A percentile compares a stretch with the other conserved stretches of the same genome.
Conservation (phyloP, 2,113 vertebrate species). For the Prietella phreatophila region DNA sequence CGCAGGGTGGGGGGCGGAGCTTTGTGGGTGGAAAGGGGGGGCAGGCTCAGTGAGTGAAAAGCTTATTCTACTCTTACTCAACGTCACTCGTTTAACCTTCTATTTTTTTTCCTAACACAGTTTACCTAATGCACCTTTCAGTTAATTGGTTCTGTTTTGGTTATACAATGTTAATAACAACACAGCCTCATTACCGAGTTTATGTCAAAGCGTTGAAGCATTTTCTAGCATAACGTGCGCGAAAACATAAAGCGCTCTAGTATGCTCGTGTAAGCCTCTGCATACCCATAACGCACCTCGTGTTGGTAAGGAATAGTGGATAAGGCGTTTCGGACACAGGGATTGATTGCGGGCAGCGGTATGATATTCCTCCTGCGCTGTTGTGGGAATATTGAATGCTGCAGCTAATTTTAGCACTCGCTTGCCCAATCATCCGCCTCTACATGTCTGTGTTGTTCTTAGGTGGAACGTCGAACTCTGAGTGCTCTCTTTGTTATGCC, state of each 20-base stretch:
- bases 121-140: not conserved
- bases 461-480: slow-evolving; percentile 6
- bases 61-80: not conserved
- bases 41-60: not conserved
- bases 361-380: not conserved
- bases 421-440: not conserved
- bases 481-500: not conserved
- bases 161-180: not conserved
- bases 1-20: not conserved
- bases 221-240: not conserved
- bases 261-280: not conserved
- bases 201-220: not conserved
- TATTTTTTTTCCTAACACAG: not conserved
- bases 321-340: not conserved
- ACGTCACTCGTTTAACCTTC: not conserved
- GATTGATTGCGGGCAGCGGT: not conserved
- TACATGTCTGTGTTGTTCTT: slow-evolving; percentile 3
- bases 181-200: not conserved
- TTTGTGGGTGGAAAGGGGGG: not conserved
- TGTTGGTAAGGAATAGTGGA: not conserved
- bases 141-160: not conserved
- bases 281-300: not conserved
- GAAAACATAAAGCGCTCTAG: not conserved
- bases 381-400: not conserved
- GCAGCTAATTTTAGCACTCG: slow-evolving; percentile 16